Evolutionary conservation across 2,888 invertebrate species (phyloP).

Genomic region (Parnassius glacialis): DNA sequence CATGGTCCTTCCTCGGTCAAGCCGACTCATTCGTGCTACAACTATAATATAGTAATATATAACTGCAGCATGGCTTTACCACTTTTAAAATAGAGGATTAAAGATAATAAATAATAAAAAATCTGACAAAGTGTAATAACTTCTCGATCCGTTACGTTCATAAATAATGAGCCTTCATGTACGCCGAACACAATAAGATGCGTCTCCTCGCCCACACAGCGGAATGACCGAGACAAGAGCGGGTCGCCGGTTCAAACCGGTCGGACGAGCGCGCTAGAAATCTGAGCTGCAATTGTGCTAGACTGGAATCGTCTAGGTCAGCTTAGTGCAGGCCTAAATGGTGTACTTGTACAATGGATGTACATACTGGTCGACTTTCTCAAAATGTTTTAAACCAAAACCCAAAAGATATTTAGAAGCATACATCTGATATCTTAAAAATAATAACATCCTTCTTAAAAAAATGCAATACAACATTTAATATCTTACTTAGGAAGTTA

Average conservation of each 20-base stretch:
- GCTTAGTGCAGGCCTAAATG: constrained; percentile 28
- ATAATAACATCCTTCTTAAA: no score
- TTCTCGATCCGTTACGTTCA: background rate
- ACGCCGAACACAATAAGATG: constrained; percentile 10
- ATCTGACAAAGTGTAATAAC: background rate
- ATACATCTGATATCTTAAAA: no score
- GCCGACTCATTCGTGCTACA: no score
- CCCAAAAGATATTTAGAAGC: no score
- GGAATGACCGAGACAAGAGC: constrained; percentile 36
- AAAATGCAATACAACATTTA: no score
- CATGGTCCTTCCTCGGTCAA: no score
- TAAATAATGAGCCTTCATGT: background rate
- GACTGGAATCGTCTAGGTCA: constrained; percentile 49
- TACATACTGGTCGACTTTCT: constrained; percentile 4
- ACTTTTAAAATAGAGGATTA: background rate
- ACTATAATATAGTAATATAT: no score
- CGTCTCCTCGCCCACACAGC: constrained; percentile 28
- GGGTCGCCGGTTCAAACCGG: constrained; percentile 45
- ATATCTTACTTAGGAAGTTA: no score
- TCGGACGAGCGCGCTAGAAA: constrained; percentile 56
- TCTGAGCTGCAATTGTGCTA: constrained; percentile 59
- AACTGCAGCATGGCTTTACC: no score
- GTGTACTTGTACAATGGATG: constrained; percentile 4
- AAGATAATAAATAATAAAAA: background rate
- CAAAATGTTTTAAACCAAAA: no score